Conservation (phyloP, 2,888 invertebrate species). For the Palloptera scutellata region DNA sequence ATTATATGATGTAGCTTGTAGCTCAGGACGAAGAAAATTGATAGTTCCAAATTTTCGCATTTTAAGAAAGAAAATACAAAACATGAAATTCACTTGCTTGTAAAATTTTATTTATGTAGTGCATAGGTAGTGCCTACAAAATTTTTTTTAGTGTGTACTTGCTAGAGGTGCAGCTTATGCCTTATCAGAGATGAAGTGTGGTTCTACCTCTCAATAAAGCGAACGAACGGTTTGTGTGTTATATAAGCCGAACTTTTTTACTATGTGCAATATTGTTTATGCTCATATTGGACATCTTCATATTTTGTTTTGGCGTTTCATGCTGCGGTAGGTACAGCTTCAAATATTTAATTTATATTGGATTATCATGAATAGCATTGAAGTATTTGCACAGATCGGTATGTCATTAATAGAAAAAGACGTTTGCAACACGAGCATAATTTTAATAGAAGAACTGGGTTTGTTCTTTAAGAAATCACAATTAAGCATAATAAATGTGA, state of each 20-base stretch:
- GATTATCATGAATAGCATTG: constrained; percentile 23
- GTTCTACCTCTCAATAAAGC: constrained; percentile 35
- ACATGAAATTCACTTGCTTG: no score
- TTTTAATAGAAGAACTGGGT: no score
- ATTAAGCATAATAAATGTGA: no score
- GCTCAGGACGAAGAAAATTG: no score
- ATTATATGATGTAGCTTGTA: background rate
- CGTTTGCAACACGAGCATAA: background rate
- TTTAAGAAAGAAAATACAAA: no score
- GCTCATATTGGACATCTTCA: constrained; percentile 21
- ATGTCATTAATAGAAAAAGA: no score
- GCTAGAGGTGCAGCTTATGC: constrained; percentile 59
- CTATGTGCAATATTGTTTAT: constrained; percentile 29
- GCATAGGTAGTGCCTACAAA: background rate
- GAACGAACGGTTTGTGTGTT: constrained; percentile 23
- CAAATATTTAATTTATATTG: background rate
- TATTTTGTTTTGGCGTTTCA: constrained; percentile 12
- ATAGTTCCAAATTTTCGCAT: no score
- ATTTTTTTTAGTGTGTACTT: constrained; percentile 42
- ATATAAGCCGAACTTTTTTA: constrained; percentile 21
- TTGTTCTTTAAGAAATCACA: no score
- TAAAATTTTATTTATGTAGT: no score
- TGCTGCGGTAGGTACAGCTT: constrained; percentile 26
- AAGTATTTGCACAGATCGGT: constrained; percentile 22
- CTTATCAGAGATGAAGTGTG: constrained; percentile 58